Percentiles rank a stretch among this genome's conserved stretches.
Evolutionary conservation across 2,888 invertebrate species (phyloP).

Genomic region (Platycheirus rosarum): DNA sequence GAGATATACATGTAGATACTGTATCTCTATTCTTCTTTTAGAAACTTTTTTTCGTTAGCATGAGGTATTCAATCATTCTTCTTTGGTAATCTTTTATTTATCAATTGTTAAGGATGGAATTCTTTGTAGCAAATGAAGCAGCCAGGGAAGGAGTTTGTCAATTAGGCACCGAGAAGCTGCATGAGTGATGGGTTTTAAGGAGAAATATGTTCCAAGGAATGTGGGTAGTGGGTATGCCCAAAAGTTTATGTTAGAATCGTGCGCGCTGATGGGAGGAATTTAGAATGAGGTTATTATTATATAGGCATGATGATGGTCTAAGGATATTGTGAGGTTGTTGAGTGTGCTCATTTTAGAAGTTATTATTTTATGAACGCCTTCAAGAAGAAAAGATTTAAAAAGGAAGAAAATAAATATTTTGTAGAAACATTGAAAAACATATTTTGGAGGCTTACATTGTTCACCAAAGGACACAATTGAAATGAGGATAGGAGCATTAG

Average conservation of each 20-base stretch:
- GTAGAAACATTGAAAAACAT: too few relatives aligned
- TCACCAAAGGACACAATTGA: too few relatives aligned
- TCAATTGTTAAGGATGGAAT: constrained; percentile 54
- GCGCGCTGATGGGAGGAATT: too few relatives aligned
- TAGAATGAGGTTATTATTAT: not conserved
- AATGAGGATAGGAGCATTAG: too few relatives aligned
- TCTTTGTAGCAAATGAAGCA: constrained; percentile 45
- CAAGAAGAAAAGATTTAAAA: too few relatives aligned
- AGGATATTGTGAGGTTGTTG: too few relatives aligned
- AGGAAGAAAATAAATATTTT: too few relatives aligned
- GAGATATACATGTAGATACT: constrained; percentile 10
- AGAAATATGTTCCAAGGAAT: not conserved
- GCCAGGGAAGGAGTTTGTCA: constrained; percentile 40
- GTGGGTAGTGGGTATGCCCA: constrained; percentile 14
- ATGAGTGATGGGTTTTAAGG: constrained; percentile 20
- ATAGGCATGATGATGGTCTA: not conserved
- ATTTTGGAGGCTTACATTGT: too few relatives aligned
- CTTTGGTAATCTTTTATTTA: constrained; percentile 46
- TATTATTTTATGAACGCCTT: too few relatives aligned
- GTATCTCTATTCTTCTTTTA: constrained; percentile 20
- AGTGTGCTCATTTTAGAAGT: too few relatives aligned
- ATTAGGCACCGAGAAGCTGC: constrained; percentile 19
- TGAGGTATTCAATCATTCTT: constrained; percentile 69
- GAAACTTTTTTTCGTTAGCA: constrained; percentile 41
- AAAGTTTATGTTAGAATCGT: not conserved